Percentiles rank a stretch among this genome's conserved stretches.
phyloP scores from a whole-genome alignment of 2,797 vertebrate species.

The Manis javanica region DNA sequence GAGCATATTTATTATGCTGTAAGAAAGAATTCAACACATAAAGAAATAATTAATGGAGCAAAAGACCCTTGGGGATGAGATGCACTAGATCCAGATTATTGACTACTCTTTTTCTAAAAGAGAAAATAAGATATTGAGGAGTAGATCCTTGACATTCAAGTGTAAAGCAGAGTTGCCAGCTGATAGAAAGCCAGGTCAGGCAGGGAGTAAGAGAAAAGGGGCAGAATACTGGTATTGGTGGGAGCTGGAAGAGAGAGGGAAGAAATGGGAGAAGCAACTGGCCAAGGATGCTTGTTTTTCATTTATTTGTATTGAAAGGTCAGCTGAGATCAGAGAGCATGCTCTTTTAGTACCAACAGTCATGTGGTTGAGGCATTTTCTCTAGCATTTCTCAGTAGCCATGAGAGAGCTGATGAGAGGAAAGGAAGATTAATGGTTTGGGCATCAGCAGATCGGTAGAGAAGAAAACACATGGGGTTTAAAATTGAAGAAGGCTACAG shows the following conservation, averaged over 20 bases:
- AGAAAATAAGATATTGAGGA: neutral
- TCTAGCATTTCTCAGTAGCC: neutral
- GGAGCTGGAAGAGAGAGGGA: neutral
- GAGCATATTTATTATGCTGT: neutral
- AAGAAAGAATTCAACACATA: neutral
- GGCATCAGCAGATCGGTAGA: neutral
- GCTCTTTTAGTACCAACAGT: neutral
- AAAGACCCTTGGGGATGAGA: neutral
- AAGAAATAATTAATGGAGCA: neutral
- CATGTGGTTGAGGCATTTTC: neutral
- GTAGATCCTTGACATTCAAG: neutral
- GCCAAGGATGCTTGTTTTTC: neutral
- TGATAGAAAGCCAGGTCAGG: neutral
- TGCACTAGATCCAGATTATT: neutral
- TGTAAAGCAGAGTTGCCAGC: neutral
- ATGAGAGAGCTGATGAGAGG: neutral
- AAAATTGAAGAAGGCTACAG: neutral
- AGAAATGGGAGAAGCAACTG: neutral
- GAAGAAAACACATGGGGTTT: neutral
- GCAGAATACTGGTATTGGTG: neutral
- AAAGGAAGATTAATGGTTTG: neutral
- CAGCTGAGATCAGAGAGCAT: neutral
- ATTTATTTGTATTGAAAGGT: neutral
- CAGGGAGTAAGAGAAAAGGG: neutral
- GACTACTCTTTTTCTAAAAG: neutral